Evolutionary conservation across 2,113 vertebrate species (phyloP).

Genomic region (Ictalurus furcatus): DNA sequence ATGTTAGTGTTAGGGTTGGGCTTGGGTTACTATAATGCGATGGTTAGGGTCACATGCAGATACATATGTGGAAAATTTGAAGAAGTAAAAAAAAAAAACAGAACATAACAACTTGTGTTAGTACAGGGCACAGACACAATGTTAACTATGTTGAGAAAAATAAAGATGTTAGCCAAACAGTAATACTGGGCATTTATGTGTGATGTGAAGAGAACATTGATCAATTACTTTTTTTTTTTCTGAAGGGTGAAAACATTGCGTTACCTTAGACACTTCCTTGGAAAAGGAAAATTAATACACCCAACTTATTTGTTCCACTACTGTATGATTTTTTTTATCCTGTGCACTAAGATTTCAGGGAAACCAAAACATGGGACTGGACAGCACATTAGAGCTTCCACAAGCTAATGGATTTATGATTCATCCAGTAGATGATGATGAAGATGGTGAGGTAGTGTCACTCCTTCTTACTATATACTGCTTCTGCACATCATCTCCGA

Average conservation of each 20-base stretch:
- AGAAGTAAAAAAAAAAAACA: too few relatives aligned
- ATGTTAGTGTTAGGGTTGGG: too few relatives aligned
- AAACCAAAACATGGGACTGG: too few relatives aligned
- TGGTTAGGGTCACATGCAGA: too few relatives aligned
- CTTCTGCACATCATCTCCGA: constrained; percentile 7
- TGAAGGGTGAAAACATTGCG: neutral
- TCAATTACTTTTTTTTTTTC: neutral
- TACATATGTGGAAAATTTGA: too few relatives aligned
- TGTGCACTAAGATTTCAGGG: neutral
- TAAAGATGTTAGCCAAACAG: neutral
- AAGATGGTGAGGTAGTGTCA: neutral
- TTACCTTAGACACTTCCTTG: neutral
- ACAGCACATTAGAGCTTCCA: neutral
- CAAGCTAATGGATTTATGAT: neutral
- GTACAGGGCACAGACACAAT: neutral
- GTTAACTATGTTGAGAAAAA: neutral
- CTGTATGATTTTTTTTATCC: neutral
- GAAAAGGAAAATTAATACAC: neutral
- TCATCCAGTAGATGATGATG: too few relatives aligned
- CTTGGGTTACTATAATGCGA: too few relatives aligned
- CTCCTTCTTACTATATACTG: neutral
- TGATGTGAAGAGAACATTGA: neutral
- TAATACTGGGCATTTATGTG: neutral
- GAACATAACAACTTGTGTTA: neutral
- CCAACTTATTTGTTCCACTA: neutral